Evolutionary conservation across 2,113 vertebrate genomes (phyloP).

Genomic region (Limnothrissa miodon): DNA sequence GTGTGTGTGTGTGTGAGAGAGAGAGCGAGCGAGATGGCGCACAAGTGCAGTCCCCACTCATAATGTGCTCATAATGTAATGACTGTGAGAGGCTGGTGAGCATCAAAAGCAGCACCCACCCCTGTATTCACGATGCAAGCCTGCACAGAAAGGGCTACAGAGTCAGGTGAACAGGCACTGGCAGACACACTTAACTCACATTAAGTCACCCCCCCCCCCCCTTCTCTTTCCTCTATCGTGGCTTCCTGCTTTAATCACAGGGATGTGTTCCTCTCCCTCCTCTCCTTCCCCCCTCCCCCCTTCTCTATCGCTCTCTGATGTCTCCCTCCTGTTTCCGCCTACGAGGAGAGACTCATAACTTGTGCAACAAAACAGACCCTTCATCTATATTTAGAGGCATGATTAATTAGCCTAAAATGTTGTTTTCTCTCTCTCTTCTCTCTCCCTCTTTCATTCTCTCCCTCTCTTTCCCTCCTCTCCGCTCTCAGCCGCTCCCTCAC

Average conservation of each 20-base stretch:
- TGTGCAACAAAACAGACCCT: constrained; percentile 39
- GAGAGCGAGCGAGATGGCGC: not conserved
- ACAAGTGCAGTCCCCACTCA: not conserved
- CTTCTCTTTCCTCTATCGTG: not conserved
- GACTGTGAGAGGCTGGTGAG: not conserved
- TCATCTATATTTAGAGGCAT: constrained; percentile 56
- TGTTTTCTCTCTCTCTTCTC: constrained; percentile 11
- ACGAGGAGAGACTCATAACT: constrained; percentile 31
- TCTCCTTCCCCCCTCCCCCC: not conserved
- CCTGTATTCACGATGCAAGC: not conserved
- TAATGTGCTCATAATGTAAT: not conserved
- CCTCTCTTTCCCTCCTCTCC: not conserved
- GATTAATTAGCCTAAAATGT: constrained; percentile 56
- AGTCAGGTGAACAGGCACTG: not conserved
- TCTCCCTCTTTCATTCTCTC: not conserved
- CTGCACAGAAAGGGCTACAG: not conserved
- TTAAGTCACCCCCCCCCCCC: not conserved
- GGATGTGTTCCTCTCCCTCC: not conserved
- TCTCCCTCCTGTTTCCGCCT: constrained; percentile 9
- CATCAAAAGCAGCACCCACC: not conserved
- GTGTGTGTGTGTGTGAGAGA: not conserved
- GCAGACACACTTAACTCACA: not conserved
- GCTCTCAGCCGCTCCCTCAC: constrained; percentile 5
- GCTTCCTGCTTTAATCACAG: constrained; percentile 15
- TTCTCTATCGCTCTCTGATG: not conserved